phyloP scores from a whole-genome alignment of 2,113 vertebrate genomes.

The Smithornis capensis region DNA sequence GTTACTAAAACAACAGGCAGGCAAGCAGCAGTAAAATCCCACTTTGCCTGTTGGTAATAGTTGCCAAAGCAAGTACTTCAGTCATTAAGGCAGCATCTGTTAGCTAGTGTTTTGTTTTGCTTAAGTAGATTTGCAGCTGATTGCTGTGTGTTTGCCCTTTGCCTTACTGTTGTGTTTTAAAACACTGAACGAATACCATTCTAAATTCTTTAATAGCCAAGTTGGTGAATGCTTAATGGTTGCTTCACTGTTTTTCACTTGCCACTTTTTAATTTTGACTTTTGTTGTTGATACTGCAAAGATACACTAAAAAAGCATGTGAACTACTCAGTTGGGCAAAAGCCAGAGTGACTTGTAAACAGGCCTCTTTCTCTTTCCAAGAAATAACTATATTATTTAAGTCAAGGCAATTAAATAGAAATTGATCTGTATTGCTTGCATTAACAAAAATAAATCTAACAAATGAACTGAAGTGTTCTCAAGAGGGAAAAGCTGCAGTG shows the following conservation, averaged over 20 bases:
- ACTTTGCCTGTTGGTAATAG: not conserved
- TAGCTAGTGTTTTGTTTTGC: constrained; percentile 46
- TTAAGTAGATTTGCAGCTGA: constrained; percentile 50
- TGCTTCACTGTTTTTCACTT: not conserved
- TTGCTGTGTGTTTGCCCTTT: constrained; percentile 51
- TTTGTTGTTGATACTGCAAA: not conserved
- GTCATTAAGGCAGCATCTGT: constrained; percentile 53
- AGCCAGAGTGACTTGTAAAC: not conserved
- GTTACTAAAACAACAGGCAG: not conserved
- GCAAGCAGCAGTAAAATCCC: not conserved
- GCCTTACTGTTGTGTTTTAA: constrained; percentile 17
- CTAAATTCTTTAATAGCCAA: not conserved
- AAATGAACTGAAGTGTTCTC: not conserved
- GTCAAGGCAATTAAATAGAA: not conserved
- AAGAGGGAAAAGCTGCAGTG: not conserved
- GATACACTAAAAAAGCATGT: not conserved
- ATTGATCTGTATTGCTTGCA: not conserved
- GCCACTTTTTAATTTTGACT: not conserved
- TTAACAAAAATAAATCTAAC: constrained; percentile 8
- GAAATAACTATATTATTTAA: not conserved
- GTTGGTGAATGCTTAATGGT: not conserved
- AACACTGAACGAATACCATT: not conserved
- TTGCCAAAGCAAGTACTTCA: constrained; percentile 35
- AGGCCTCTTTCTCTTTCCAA: not conserved
- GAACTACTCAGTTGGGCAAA: not conserved